phyloP scores from a whole-genome alignment of 2,797 vertebrate genomes.

The Mus minutoides region DNA sequence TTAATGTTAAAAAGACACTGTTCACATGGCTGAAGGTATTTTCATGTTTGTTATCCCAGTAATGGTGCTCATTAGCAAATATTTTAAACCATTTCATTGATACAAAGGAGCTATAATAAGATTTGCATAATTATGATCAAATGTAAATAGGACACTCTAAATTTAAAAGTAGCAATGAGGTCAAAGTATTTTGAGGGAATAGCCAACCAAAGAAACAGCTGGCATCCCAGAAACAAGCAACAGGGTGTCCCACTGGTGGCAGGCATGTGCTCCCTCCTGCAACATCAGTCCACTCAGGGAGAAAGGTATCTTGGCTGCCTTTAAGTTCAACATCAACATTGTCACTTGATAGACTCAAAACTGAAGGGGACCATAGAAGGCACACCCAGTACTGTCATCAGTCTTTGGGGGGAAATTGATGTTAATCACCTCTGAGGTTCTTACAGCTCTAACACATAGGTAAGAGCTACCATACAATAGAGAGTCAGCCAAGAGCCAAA shows the following conservation, averaged over 20 bases:
- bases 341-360: neutral
- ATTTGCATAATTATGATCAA: neutral
- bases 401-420: neutral
- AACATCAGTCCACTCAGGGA: too few species aligned
- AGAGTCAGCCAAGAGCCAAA: neutral
- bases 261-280: neutral
- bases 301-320: neutral
- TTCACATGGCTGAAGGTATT: neutral
- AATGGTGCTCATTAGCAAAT: slow-evolving; percentile 59
- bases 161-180: slow-evolving; percentile 56
- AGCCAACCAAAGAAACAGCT: neutral
- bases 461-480: neutral
- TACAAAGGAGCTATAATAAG: slow-evolving; percentile 42
- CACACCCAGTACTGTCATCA: neutral
- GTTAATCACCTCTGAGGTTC: neutral
- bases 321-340: neutral
- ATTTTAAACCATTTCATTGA: slow-evolving; percentile 52
- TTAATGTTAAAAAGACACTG: neutral
- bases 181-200: slow-evolving; percentile 37
- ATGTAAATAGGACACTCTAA: slow-evolving; percentile 12
- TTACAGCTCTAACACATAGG: neutral
- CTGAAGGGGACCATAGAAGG: neutral
- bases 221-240: neutral
- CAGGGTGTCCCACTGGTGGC: neutral
- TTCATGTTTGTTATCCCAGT: neutral